Conservation (phyloP, 2,797 vertebrate genomes). For the Otolemur crassicaudatus region DNA sequence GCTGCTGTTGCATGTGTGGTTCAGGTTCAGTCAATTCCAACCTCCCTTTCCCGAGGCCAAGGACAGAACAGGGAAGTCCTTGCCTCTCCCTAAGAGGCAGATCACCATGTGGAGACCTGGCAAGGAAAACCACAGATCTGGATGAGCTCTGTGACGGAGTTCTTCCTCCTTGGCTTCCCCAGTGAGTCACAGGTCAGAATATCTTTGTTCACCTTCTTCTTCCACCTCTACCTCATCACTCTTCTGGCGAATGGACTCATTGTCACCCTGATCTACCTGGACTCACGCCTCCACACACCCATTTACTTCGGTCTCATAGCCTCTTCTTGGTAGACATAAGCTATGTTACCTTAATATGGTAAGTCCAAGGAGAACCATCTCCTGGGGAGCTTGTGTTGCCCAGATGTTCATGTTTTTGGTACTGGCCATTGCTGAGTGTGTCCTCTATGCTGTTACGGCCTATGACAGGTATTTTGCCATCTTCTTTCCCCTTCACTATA, state of each 20-base stretch:
- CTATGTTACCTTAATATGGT: constrained; percentile 80
- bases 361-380: constrained; percentile 73
- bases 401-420: constrained; percentile 84
- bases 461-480: constrained; percentile 84
- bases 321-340: constrained; percentile 84
- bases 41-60: background rate
- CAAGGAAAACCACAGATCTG: constrained; percentile 56
- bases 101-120: constrained; percentile 42
- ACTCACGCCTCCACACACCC: constrained; percentile 77
- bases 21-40: background rate
- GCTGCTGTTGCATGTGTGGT: background rate
- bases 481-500: constrained; percentile 83
- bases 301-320: constrained; percentile 85
- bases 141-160: constrained; percentile 68
- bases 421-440: constrained; percentile 81
- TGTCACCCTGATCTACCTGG: constrained; percentile 64
- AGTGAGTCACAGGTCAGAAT: constrained; percentile 53
- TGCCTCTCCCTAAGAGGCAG: background rate
- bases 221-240: constrained; percentile 80
- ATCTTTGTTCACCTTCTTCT: constrained; percentile 71
- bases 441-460: constrained; percentile 84
- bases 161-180: constrained; percentile 79
- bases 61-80: background rate
- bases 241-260: constrained; percentile 82
- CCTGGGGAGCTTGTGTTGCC: constrained; percentile 78